Conservation (phyloP, 2,888 invertebrate genomes). For the Aporophyla nigra region DNA sequence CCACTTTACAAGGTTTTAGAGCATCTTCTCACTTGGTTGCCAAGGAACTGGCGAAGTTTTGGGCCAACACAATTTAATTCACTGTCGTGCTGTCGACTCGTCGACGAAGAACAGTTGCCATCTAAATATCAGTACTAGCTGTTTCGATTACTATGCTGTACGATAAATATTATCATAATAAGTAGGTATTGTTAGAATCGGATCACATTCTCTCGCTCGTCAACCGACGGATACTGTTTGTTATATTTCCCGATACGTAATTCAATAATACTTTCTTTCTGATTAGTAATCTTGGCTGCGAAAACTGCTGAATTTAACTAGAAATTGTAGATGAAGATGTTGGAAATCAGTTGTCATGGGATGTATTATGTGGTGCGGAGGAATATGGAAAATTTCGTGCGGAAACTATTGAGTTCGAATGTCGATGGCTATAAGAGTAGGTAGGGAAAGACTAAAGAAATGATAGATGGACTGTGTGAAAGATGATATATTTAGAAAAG, state of each 20-base stretch:
- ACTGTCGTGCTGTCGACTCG: background rate
- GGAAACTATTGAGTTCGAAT: too few relatives aligned
- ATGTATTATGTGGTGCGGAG: too few relatives aligned
- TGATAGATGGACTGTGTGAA: too few relatives aligned
- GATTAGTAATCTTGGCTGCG: slow-evolving; percentile 1
- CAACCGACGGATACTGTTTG: slow-evolving; percentile 29
- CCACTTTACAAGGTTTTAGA: background rate
- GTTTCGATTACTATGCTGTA: background rate
- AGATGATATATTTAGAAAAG: too few relatives aligned
- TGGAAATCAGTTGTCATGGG: too few relatives aligned
- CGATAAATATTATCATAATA: slow-evolving; percentile 47
- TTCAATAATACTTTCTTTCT: slow-evolving; percentile 33
- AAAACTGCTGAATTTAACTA: background rate
- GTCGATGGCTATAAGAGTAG: too few relatives aligned
- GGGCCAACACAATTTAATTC: background rate
- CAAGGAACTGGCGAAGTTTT: background rate
- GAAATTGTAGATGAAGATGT: too few relatives aligned
- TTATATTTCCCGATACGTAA: slow-evolving; percentile 26
- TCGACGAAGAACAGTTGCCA: background rate
- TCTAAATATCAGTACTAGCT: too few relatives aligned
- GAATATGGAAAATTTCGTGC: too few relatives aligned
- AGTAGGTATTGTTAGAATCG: slow-evolving; percentile 12
- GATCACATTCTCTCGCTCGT: slow-evolving; percentile 1
- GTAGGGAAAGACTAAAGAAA: too few relatives aligned
- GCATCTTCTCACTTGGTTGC: background rate